These are phyloP conservation scores for Stratiolaelaps scimitus DNA, from an alignment of 1,140 invertebrate genomes.

Conservation along the genomic window DNA sequence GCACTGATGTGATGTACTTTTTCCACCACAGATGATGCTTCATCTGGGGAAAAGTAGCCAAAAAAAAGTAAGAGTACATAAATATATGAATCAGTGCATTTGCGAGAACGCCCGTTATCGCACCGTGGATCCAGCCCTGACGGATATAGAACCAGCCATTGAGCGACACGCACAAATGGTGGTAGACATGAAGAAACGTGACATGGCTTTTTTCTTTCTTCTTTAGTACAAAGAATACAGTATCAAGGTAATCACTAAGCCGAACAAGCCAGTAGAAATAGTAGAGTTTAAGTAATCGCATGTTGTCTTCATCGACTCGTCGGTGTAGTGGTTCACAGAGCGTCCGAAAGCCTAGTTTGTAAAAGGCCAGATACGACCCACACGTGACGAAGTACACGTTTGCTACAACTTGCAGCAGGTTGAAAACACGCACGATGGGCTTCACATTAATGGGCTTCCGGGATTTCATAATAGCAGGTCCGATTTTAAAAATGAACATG, in stretches of 20 bases:
- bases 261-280: slow-evolving; percentile 18
- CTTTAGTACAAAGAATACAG: not conserved
- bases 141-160: slow-evolving; percentile 2
- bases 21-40: slow-evolving; percentile 44
- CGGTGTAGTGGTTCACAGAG: not conserved
- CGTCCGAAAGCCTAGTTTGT: not conserved
- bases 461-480: not conserved
- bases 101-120: slow-evolving; percentile 34
- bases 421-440: not conserved
- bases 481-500: not conserved
- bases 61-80: slow-evolving; percentile 42
- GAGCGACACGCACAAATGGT: slow-evolving; percentile 5
- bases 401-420: not conserved
- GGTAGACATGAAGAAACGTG: slow-evolving; percentile 1
- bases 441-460: not conserved
- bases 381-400: slow-evolving; percentile 14
- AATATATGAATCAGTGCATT: slow-evolving; percentile 41
- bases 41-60: slow-evolving; percentile 38
- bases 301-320: not conserved
- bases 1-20: slow-evolving; percentile 39
- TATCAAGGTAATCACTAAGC: slow-evolving; percentile 1
- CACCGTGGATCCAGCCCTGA: not conserved
- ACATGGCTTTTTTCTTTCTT: not conserved
- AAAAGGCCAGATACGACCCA: not conserved
- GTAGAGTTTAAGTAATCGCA: not conserved